phyloP scores from a whole-genome alignment of 2,797 vertebrate genomes.

The Anomalospiza imberbis region DNA sequence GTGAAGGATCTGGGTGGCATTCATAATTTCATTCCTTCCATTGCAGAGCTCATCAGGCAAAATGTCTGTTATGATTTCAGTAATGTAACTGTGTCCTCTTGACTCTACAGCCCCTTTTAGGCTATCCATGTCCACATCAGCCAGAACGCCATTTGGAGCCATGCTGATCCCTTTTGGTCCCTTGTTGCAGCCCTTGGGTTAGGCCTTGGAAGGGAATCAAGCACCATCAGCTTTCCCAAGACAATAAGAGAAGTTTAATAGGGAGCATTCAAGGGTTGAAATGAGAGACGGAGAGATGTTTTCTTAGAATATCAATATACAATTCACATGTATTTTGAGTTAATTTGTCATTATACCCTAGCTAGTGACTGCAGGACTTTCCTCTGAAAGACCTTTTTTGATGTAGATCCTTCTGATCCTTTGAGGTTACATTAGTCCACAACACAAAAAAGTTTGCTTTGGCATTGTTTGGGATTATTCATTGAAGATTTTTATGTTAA shows the following conservation, averaged over 20 bases:
- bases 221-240: not conserved
- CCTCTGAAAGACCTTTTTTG: not conserved
- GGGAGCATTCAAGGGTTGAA: not conserved
- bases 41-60: not conserved
- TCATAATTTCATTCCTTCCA: not conserved
- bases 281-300: accelerated
- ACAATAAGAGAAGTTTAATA: not conserved
- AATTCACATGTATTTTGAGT: not conserved
- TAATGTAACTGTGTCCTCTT: not conserved
- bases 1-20: not conserved
- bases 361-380: not conserved
- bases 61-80: not conserved
- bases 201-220: not conserved
- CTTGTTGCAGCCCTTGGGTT: not conserved
- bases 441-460: not conserved
- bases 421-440: not conserved
- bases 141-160: not conserved
- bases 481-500: not conserved
- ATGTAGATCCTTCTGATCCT: not conserved
- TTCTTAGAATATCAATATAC: not conserved
- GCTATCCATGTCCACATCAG: not conserved
- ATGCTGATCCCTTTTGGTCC: not conserved
- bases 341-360: not conserved
- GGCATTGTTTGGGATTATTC: not conserved
- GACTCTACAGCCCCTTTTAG: not conserved